Evolutionary conservation across 2,113 vertebrate genomes (phyloP), one percentile per base, ranked within the genome.

Genomic region (Capricornis sumatraensis): DNA sequence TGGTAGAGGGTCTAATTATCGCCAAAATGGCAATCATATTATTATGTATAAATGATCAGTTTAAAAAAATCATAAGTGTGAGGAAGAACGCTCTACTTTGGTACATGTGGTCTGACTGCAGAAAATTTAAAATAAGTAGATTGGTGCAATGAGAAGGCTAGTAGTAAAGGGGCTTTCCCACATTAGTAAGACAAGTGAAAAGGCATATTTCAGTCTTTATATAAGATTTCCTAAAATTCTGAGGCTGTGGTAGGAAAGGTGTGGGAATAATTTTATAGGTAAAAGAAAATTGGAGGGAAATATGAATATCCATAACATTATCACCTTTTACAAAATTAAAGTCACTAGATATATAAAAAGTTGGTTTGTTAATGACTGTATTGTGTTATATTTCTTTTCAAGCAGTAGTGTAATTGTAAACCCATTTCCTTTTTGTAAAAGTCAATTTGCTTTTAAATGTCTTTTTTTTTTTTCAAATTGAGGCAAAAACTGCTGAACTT

Each of bases 251-350:
- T 40, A 1, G 33, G 27, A 96, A 89, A 57, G 52, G 25, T 45
- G 19, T 53, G 50, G 52, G 52, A 57, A 50, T 96, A 85, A 87
- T 95, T 84, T 94, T 88, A 52, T 94, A 33, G 45, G 28, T 64
- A 96, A 85, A 96, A 93, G 57, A 96, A 78, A 94, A 95, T 53
- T 50, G 25, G 23, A 55, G 6, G 45, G 60, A 27, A 62, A 81
- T 62, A 45, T 58, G 74, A 92, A 95, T 47, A 94, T 79, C 62
- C 40, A 79, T 91, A 45, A 1, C 81, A 36, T 94, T 55, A 64
- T 2, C 78, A 96, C 19, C 36, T 92, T 90, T 87, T 94, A 84
- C 81, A 97, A 97, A 97, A 50, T 33, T 93, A 58, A 86, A 95
- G 62, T 92, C 74, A 85, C 40, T 90, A 78, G 79, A n/a, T 92